A percentile compares a stretch with the other conserved stretches of the same genome.
phyloP scores from a whole-genome alignment of 2,888 invertebrate genomes.

The Eurytoma californica region DNA sequence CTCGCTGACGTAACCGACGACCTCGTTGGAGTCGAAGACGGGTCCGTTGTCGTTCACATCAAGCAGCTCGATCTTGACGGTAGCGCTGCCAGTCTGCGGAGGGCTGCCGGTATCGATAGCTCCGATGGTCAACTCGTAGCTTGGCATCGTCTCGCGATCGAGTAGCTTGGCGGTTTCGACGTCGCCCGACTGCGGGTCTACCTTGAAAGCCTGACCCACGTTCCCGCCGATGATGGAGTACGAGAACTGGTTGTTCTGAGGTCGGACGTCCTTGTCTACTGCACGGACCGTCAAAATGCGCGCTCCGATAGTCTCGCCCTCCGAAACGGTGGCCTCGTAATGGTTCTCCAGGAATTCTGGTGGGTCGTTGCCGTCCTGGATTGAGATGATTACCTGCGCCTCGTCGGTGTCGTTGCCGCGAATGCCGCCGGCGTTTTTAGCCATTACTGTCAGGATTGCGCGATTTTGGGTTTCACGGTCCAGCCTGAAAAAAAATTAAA shows the following conservation, averaged over 20 bases:
- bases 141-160: slow-evolving; percentile 87
- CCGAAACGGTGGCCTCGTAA: slow-evolving; percentile 88
- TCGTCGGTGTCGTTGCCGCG: slow-evolving; percentile 96
- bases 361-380: slow-evolving; percentile 97
- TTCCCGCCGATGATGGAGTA: slow-evolving; percentile 93
- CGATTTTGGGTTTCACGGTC: slow-evolving; percentile 93
- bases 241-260: slow-evolving; percentile 93
- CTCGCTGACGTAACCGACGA: slow-evolving; percentile 88
- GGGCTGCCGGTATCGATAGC: slow-evolving; percentile 93
- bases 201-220: slow-evolving; percentile 88
- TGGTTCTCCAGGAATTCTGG: slow-evolving; percentile 89
- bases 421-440: slow-evolving; percentile 95
- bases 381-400: slow-evolving; percentile 93
- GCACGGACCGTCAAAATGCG: slow-evolving; percentile 88
- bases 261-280: slow-evolving; percentile 92
- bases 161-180: slow-evolving; percentile 85
- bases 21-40: slow-evolving; percentile 82
- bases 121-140: slow-evolving; percentile 87
- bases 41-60: slow-evolving; percentile 98
- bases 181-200: slow-evolving; percentile 90
- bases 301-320: slow-evolving; percentile 86
- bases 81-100: slow-evolving; percentile 93
- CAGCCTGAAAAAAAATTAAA: slow-evolving; percentile 73
- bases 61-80: slow-evolving; percentile 85
- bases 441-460: slow-evolving; percentile 92